phyloP scores from a whole-genome alignment of 2,888 invertebrate species.

The Uropetala carovei region DNA sequence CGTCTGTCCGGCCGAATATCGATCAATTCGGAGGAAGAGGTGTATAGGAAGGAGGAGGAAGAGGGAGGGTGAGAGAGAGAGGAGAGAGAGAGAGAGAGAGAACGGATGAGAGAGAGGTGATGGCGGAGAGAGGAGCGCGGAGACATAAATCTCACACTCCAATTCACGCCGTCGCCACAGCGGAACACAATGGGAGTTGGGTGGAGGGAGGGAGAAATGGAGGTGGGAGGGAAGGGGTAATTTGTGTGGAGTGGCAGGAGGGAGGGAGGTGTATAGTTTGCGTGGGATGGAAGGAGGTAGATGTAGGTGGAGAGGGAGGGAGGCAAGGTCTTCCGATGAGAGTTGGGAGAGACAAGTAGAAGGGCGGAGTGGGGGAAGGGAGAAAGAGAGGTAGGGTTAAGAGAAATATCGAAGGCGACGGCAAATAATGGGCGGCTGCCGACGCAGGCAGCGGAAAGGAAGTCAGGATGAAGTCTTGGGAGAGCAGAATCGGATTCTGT shows the following conservation, averaged over 20 bases:
- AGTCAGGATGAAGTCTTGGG: background rate
- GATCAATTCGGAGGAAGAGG: constrained; percentile 28
- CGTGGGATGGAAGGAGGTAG: background rate
- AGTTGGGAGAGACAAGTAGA: background rate
- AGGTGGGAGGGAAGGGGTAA: background rate
- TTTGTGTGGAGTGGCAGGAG: background rate
- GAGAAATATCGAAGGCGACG: constrained; percentile 2
- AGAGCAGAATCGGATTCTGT: background rate
- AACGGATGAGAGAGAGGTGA: background rate
- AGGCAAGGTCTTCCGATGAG: background rate
- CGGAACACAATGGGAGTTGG: background rate
- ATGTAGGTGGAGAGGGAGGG: background rate
- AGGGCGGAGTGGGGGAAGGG: background rate
- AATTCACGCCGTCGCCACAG: constrained; percentile 23
- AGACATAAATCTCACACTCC: constrained; percentile 43
- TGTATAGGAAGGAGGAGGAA: background rate
- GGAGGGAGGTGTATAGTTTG: no score
- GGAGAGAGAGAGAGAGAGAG: background rate
- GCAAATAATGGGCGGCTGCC: background rate
- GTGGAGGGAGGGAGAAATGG: no score
- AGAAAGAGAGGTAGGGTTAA: background rate
- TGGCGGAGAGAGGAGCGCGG: background rate
- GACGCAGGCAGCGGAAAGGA: background rate
- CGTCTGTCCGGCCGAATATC: constrained; percentile 51
- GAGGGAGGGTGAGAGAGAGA: background rate